Evolutionary conservation across 2,888 invertebrate species (phyloP).

Genomic region (Hesperia comma): DNA sequence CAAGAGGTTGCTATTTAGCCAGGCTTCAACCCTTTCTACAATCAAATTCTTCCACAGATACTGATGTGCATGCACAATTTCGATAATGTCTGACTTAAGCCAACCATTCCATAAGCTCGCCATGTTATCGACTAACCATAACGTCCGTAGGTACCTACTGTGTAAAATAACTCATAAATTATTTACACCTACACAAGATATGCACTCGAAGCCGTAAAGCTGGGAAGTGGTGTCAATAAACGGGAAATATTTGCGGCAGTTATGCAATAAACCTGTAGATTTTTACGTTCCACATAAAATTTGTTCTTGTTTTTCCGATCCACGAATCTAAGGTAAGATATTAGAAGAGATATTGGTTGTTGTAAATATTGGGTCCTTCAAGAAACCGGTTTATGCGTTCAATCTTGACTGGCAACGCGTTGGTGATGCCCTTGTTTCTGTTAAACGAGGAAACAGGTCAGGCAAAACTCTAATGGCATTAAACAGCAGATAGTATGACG

Average conservation of each 20-base stretch:
- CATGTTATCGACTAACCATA: background rate
- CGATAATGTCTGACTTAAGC: too few relatives aligned
- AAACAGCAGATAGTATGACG: too few relatives aligned
- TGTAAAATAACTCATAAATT: conserved; percentile 17
- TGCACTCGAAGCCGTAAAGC: conserved; percentile 21
- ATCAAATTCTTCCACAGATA: too few relatives aligned
- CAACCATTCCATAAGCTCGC: background rate
- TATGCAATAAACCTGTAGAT: conserved; percentile 24
- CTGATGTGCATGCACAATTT: too few relatives aligned
- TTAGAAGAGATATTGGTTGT: background rate
- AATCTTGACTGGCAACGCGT: too few relatives aligned
- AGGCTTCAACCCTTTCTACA: too few relatives aligned
- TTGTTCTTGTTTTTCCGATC: conserved; percentile 15
- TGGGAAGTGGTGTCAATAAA: conserved; percentile 11
- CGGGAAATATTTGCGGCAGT: conserved; percentile 15
- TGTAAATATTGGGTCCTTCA: too few relatives aligned
- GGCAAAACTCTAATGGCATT: too few relatives aligned
- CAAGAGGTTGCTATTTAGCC: too few relatives aligned
- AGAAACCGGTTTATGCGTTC: too few relatives aligned
- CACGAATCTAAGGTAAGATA: conserved; percentile 2
- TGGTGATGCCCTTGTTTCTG: too few relatives aligned
- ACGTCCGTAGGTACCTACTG: background rate
- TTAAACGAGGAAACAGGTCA: too few relatives aligned
- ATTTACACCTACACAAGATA: conserved; percentile 22
- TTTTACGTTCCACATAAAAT: conserved; percentile 18